A percentile compares a stretch with the other conserved stretches of the same genome.
These are phyloP conservation scores for Sarotherodon lohbergeri DNA, from an alignment of 2,113 vertebrate species.

Conservation along the genomic window DNA sequence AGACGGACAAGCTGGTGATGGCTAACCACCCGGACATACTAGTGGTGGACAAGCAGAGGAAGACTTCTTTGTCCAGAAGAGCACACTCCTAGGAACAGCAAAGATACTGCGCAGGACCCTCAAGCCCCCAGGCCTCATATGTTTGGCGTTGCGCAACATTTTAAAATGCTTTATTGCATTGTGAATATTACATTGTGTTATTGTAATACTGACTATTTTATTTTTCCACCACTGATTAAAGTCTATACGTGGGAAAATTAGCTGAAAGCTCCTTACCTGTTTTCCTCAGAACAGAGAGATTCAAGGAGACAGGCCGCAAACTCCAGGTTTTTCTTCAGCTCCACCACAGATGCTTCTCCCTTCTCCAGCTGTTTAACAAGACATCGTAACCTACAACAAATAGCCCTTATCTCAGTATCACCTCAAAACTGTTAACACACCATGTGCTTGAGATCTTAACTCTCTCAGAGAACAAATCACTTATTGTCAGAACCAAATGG, in stretches of 20 bases:
- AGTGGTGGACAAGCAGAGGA: not conserved
- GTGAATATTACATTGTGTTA: not conserved
- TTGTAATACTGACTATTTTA: not conserved
- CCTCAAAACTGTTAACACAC: not conserved
- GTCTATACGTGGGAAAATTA: not conserved
- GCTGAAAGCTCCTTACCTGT: conserved; percentile 66
- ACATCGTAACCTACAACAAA: conserved; percentile 78
- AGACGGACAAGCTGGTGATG: not conserved
- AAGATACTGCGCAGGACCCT: not conserved
- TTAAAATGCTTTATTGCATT: not conserved
- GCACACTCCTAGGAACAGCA: not conserved
- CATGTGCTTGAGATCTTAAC: not conserved
- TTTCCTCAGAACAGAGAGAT: conserved; percentile 88
- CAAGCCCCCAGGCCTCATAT: not conserved
- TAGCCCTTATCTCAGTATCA: not conserved
- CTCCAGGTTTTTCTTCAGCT: conserved; percentile 94
- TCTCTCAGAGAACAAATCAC: not conserved
- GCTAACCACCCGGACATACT: not conserved
- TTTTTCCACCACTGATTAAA: not conserved
- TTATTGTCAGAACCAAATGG: not conserved
- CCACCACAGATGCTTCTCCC: conserved; percentile 86
- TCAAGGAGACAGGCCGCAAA: conserved; percentile 89
- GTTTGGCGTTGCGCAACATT: not conserved
- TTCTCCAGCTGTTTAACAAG: conserved; percentile 90
- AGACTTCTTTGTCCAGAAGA: not conserved